Evolutionary conservation across 2,113 vertebrate genomes (phyloP).

Genomic region (Lepus americanus): DNA sequence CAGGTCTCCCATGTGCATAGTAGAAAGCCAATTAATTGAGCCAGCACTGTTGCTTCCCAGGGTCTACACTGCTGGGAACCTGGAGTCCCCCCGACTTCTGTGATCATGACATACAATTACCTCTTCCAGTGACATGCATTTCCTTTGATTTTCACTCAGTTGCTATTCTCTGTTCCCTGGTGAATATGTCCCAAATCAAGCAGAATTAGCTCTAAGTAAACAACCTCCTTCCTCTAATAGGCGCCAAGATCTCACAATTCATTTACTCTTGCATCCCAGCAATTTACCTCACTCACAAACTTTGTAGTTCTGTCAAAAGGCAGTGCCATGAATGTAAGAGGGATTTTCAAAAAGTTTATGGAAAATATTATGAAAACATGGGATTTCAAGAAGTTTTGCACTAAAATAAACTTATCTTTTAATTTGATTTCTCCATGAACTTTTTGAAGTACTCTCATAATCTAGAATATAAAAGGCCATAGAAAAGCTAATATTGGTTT

Average conservation of each 20-base stretch:
- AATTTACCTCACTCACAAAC: not conserved
- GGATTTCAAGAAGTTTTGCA: no score
- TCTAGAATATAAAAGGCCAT: not conserved
- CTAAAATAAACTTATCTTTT: no score
- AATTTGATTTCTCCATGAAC: no score
- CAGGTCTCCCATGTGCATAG: no score
- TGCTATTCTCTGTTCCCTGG: not conserved
- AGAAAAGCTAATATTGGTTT: not conserved
- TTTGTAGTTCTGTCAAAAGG: not conserved
- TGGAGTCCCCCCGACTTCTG: not conserved
- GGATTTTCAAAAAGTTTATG: no score
- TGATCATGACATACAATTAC: constrained; percentile 29
- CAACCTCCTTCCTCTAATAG: not conserved
- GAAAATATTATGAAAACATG: no score
- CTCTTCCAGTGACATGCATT: not conserved
- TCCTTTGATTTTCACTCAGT: not conserved
- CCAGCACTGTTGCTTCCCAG: no score
- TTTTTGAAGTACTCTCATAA: not conserved
- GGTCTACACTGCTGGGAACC: not conserved
- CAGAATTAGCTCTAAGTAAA: constrained; percentile 6
- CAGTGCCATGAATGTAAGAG: not conserved
- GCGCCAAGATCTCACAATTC: not conserved
- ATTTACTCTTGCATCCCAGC: not conserved
- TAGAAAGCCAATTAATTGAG: no score
- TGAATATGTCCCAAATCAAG: not conserved